Conservation (phyloP, 1,140 invertebrate genomes). For the Euborellia annulipes region DNA sequence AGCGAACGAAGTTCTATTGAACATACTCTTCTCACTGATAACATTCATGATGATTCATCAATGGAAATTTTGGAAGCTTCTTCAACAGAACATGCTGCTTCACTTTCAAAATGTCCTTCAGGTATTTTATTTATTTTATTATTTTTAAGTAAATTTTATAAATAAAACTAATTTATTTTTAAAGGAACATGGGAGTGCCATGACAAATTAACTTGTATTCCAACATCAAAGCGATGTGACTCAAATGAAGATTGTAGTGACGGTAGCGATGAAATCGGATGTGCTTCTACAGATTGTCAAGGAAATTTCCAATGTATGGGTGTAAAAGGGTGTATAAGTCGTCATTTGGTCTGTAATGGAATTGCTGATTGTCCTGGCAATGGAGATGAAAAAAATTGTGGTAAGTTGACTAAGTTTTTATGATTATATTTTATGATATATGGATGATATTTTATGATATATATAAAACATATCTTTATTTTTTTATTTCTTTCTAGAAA, state of each 20-base stretch:
- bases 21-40: slow-evolving; percentile 6
- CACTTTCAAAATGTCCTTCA: slow-evolving; percentile 36
- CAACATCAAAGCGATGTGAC: slow-evolving; percentile 35
- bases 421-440: not conserved
- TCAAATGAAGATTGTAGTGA: slow-evolving; percentile 44
- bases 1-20: slow-evolving; percentile 14
- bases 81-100: slow-evolving; percentile 10
- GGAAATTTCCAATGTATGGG: slow-evolving; percentile 41
- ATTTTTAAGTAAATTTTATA: no score
- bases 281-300: slow-evolving; percentile 35
- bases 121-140: slow-evolving; percentile 21
- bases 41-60: slow-evolving; percentile 6
- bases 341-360: slow-evolving; percentile 55
- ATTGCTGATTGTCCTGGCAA: slow-evolving; percentile 51
- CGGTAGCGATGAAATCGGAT: slow-evolving; percentile 44
- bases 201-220: no score
- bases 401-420: slow-evolving; percentile 21
- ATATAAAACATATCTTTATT: not conserved
- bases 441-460: not conserved
- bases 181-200: no score
- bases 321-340: slow-evolving; percentile 48
- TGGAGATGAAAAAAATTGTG: slow-evolving; percentile 50
- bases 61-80: slow-evolving; percentile 1
- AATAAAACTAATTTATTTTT: no score
- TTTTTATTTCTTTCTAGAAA: slow-evolving; percentile 19